Evolutionary conservation across 2,888 invertebrate genomes (phyloP), one percentile per base, ranked within the genome.

Genomic region (Trichopoda pennipes): DNA sequence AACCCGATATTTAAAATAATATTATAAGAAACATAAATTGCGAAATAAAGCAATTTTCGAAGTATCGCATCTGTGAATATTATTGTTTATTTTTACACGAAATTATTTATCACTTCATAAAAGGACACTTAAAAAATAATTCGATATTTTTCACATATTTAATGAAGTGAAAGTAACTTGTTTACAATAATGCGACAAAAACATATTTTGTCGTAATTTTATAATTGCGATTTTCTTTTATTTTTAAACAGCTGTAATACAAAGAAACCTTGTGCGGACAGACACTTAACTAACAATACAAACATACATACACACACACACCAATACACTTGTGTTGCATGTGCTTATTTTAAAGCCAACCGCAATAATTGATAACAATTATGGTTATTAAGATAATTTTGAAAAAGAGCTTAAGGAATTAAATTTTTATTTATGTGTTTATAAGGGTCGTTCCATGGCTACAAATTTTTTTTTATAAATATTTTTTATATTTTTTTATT

Each of bases 121-220:
- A 4, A n/a, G 17, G 51, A 21, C 7, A 1, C 21, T n/a, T n/a
- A n/a, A n/a, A n/a, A n/a, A n/a, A n/a, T n/a, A n/a, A n/a, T n/a
- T n/a, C n/a, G n/a, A 66, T 19, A 63, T 74, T 66, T 56, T 79
- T 82, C 75, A 76, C 79, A 76, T 79, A 75, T 82, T 79, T 63
- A 79, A 75, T 79, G 53, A 66, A 76, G 75, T 49, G 82, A 53
- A 79, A 44, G 47, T 82, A 82, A 82, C 72, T 82, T 82, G 82
- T 82, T 82, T 82, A 79, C 81, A 68, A 63, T 38, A 53, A 51
- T 64, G 76, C 56, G 49, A 58, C 68, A 68, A 60, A 32, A 69
- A 12, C 19, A 4, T n/a, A 14, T 58, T 47, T 23, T 28, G 19
- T 3, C 6, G 12, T 38, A 12, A 53, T 47, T 55, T 58, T 2